Base-by-base conservation (phyloP, 2,113 vertebrate genomes). In the Amazona vittata region DNA sequence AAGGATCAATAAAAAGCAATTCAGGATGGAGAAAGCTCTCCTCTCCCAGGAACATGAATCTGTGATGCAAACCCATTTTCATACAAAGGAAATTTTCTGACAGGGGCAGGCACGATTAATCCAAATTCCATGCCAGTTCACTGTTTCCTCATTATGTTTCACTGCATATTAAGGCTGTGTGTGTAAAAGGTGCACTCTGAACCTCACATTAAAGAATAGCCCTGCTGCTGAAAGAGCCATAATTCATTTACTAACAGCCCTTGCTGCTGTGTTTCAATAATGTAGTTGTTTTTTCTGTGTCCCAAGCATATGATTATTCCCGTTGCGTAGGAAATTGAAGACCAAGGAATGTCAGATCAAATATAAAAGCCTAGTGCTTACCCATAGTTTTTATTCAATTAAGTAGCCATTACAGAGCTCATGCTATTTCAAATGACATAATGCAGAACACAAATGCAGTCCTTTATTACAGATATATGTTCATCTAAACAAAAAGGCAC, bases 391-490 rank as follows among this genome's bases (percentile, higher is more conserved):
- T 75, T 93, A 95, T 87, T 96, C 87, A 96, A 78, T 96, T 92
- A 95, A 84, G 83, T 70, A 89, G 86, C 96, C 95, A 88, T 96
- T 96, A 95, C 82, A 95, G 64, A 94, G 78, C 87, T 96, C 91
- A 92, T 92, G 95, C 86, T 94, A 93, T 73, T 96, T 92, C 81
- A 77, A 81, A 96, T 92, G 25, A 96, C 91, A 95, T 89, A 94
- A 94, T 80, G 89, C 83, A 94, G 97, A 97, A 98, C 46, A 80
- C 97, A 98, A 97, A 83, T 86, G 94, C 95, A 97, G 97, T 97
- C 86, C 85, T 90, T 94, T 80, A 90, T 67, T 91, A 95, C 89
- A 94, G 89, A 82, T 94, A 79, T 84, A 94, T 43, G 77, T 91
- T 94, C 53, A 87, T 81, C 86, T 93, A 95, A 94, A 94, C 89